Conservation (phyloP, 2,797 vertebrate species). For the Decapterus maruadsi region DNA sequence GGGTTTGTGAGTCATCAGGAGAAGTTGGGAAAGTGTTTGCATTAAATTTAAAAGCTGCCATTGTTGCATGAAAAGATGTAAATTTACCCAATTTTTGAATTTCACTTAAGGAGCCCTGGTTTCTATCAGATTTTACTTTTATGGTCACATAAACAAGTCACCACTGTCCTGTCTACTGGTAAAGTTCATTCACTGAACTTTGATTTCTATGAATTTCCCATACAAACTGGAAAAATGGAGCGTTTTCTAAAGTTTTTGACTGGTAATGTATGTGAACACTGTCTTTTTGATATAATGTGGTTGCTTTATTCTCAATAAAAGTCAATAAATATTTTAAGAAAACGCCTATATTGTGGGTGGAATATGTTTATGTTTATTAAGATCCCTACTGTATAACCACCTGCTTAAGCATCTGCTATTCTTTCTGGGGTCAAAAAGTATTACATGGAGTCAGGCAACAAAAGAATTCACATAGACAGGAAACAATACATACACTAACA, state of each 20-base stretch:
- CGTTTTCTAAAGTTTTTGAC: not conserved
- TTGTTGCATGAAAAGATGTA: not conserved
- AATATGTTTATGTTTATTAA: too few relatives aligned
- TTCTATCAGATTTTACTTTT: not conserved
- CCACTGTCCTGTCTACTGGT: not conserved
- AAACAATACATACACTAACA: too few relatives aligned
- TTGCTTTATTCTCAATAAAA: slow-evolving; percentile 85
- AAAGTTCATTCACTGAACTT: not conserved
- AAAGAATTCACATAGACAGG: too few relatives aligned
- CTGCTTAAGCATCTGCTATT: too few relatives aligned
- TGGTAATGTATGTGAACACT: slow-evolving; percentile 76
- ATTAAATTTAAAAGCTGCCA: not conserved
- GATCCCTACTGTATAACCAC: too few relatives aligned
- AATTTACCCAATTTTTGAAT: too few relatives aligned
- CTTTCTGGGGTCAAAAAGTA: too few relatives aligned
- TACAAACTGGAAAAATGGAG: not conserved
- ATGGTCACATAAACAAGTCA: too few relatives aligned
- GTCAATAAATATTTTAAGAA: slow-evolving; percentile 88
- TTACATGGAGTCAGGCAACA: too few relatives aligned
- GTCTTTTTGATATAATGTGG: slow-evolving; percentile 86
- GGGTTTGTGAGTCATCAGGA: not conserved
- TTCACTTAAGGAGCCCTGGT: not conserved
- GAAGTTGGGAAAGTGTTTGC: not conserved
- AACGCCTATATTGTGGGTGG: slow-evolving; percentile 21
- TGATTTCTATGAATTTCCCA: not conserved